A percentile compares a stretch with the other conserved stretches of the same genome.
Evolutionary conservation across 2,888 invertebrate species (phyloP).

Genomic region (Dynastes maya): DNA sequence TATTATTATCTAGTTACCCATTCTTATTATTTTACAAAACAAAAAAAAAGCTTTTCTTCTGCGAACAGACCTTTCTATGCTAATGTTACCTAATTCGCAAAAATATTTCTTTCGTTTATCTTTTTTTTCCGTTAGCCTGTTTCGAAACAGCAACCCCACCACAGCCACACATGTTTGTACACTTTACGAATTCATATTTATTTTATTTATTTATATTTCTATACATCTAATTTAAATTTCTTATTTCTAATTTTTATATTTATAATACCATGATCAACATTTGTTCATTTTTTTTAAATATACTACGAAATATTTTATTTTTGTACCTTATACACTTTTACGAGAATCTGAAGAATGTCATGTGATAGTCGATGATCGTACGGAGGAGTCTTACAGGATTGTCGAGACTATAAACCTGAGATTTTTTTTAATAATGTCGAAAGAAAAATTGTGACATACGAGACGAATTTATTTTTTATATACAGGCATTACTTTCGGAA

Average conservation of each 20-base stretch:
- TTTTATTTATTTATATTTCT: slow-evolving; percentile 16
- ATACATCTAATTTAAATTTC: background rate
- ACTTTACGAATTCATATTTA: slow-evolving; percentile 10
- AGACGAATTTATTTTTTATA: slow-evolving; percentile 2
- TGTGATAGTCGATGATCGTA: too few species aligned
- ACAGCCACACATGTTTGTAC: background rate
- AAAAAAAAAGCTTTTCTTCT: background rate
- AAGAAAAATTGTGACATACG: too few species aligned
- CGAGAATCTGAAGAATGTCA: background rate
- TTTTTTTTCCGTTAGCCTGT: background rate
- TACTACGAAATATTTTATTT: background rate
- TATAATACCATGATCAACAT: background rate
- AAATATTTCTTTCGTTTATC: background rate
- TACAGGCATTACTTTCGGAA: background rate
- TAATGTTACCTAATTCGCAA: too few species aligned
- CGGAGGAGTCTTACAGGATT: too few species aligned
- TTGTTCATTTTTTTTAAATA: background rate
- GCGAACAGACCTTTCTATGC: background rate
- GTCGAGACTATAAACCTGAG: too few species aligned
- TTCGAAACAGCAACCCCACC: background rate
- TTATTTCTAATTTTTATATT: slow-evolving; percentile 3
- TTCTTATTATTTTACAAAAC: background rate
- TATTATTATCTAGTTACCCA: background rate
- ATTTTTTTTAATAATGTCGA: background rate
- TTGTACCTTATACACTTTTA: background rate